Conservation (phyloP, 2,888 invertebrate species). For the Gortyna flavago region DNA sequence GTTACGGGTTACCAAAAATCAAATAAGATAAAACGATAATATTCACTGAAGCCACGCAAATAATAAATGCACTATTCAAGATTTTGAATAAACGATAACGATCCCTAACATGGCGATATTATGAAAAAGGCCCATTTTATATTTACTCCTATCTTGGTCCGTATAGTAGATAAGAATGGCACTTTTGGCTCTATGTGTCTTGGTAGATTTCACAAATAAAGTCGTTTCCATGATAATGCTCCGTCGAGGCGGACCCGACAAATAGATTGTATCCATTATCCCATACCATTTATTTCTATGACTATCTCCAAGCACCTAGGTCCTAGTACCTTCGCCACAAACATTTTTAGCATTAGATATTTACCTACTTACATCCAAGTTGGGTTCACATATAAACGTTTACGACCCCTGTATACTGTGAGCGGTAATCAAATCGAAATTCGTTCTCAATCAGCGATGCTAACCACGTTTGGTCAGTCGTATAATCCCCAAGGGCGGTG, state of each 20-base stretch:
- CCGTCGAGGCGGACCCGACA: conserved; percentile 66
- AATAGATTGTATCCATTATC: conserved; percentile 71
- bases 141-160: conserved; percentile 44
- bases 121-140: conserved; percentile 38
- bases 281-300: conserved; percentile 69
- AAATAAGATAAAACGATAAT: conserved; percentile 13
- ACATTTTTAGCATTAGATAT: conserved; percentile 55
- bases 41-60: conserved; percentile 27
- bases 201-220: conserved; percentile 71
- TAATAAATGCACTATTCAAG: not conserved
- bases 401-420: conserved; percentile 73
- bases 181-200: conserved; percentile 50
- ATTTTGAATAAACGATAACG: conserved; percentile 35
- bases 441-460: conserved; percentile 83
- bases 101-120: conserved; percentile 26
- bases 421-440: conserved; percentile 80
- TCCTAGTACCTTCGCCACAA: conserved; percentile 52
- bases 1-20: conserved; percentile 5
- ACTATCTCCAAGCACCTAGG: conserved; percentile 65
- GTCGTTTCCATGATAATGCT: conserved; percentile 72
- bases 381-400: conserved; percentile 69
- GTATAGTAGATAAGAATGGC: conserved; percentile 36
- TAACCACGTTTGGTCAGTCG: conserved; percentile 80
- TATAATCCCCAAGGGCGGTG: conserved; percentile 85
- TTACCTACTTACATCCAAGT: conserved; percentile 60